Evolutionary conservation across 2,113 vertebrate species (phyloP).

Genomic region (Cololabis saira): DNA sequence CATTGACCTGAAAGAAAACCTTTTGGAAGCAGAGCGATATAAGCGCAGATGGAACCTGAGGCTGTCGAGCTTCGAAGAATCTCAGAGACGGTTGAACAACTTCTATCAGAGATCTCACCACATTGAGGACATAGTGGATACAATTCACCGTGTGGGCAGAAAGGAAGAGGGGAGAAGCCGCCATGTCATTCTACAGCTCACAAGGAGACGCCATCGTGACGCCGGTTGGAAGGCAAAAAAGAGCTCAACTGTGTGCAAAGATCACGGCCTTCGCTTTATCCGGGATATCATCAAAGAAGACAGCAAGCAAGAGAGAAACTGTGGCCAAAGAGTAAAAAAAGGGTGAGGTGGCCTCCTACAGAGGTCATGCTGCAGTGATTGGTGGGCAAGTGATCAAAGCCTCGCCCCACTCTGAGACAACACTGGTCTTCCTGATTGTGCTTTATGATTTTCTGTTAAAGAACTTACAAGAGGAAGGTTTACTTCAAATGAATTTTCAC

Average conservation of each 20-base stretch:
- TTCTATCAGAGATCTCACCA: background rate
- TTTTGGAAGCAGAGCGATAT: background rate
- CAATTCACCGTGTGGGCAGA: background rate
- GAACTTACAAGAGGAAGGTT: too few relatives aligned
- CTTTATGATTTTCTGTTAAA: too few relatives aligned
- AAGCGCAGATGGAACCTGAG: background rate
- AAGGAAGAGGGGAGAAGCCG: background rate
- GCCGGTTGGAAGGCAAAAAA: background rate
- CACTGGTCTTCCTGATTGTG: too few relatives aligned
- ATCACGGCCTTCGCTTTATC: background rate
- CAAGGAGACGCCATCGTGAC: background rate
- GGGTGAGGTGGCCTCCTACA: too few relatives aligned
- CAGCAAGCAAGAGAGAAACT: background rate
- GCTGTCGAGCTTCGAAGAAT: background rate
- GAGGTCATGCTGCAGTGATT: too few relatives aligned
- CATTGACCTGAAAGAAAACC: background rate
- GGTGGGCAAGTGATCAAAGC: too few relatives aligned
- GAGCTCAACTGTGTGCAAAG: background rate
- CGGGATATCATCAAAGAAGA: background rate
- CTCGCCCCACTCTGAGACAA: too few relatives aligned
- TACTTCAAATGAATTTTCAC: too few relatives aligned
- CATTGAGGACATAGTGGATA: background rate
- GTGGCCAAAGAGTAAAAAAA: background rate
- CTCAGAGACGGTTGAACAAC: background rate
- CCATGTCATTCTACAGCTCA: background rate